These are phyloP conservation scores for Candoia aspera DNA, from an alignment of 2,113 vertebrate genomes.

Conservation along the genomic window DNA sequence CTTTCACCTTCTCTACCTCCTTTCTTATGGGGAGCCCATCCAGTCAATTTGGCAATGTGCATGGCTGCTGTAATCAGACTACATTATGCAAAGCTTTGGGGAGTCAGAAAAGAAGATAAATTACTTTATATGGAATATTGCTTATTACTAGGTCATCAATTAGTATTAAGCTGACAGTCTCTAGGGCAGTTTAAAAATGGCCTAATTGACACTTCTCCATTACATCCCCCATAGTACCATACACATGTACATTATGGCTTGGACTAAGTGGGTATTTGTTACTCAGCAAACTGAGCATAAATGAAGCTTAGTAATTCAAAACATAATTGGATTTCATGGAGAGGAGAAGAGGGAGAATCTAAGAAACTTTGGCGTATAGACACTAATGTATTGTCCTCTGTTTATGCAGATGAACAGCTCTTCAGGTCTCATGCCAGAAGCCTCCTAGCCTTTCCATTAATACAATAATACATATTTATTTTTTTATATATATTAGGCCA, in stretches of 20 bases:
- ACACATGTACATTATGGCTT: conserved; percentile 37
- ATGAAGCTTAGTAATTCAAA: conserved; percentile 49
- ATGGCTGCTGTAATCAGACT: conserved; percentile 42
- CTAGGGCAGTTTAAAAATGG: conserved; percentile 50
- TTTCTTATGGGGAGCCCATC: not conserved
- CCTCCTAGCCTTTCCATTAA: conserved; percentile 34
- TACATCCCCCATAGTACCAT: conserved; percentile 16
- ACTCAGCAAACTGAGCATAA: conserved; percentile 50
- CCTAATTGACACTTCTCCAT: conserved; percentile 39
- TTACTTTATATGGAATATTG: conserved; percentile 50
- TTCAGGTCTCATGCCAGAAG: conserved; percentile 42
- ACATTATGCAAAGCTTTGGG: conserved; percentile 52
- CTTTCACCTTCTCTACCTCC: not conserved
- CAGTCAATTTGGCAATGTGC: conserved; percentile 20
- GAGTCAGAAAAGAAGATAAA: conserved; percentile 54
- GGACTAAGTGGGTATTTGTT: conserved; percentile 55
- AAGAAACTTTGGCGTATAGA: conserved; percentile 37
- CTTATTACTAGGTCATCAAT: conserved; percentile 55
- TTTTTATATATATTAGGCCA: conserved; percentile 43
- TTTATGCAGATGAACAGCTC: conserved; percentile 47
- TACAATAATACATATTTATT: conserved; percentile 67
- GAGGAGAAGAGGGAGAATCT: conserved; percentile 38
- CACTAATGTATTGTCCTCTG: conserved; percentile 51
- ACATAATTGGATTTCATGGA: conserved; percentile 51
- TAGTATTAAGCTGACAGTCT: conserved; percentile 56